These are phyloP conservation scores for Adela reaumurella DNA, from an alignment of 2,888 invertebrate genomes.

Conservation along the genomic window DNA sequence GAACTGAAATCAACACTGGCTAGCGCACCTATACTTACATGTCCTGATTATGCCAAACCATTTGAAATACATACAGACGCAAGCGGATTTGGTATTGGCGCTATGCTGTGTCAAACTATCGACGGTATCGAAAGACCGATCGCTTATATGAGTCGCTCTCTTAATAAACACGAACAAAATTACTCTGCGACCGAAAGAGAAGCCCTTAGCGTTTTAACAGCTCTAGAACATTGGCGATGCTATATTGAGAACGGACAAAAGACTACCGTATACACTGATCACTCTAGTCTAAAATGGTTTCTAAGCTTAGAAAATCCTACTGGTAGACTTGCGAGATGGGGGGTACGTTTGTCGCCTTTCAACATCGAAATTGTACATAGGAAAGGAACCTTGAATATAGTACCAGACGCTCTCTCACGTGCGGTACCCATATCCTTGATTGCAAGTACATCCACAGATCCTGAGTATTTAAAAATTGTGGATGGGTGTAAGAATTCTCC, in stretches of 20 bases:
- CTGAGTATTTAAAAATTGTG: background rate
- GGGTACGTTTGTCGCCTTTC: conserved; percentile 6
- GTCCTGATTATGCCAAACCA: conserved; percentile 10
- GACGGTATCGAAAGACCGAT: conserved; percentile 8
- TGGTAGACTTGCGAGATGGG: conserved; percentile 9
- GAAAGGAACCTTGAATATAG: background rate
- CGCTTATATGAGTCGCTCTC: conserved; percentile 8
- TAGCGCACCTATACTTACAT: background rate
- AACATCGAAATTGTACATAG: conserved; percentile 8
- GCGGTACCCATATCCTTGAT: background rate
- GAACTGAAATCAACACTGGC: background rate
- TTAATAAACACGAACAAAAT: conserved; percentile 7
- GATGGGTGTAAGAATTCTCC: background rate
- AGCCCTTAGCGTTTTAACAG: conserved; percentile 7
- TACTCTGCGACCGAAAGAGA: conserved; percentile 12
- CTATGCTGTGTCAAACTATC: conserved; percentile 10
- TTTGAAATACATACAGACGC: conserved; percentile 12
- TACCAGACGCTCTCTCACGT: background rate
- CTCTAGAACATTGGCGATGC: conserved; percentile 8
- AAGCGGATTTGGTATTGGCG: background rate
- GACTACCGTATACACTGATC: conserved; percentile 7
- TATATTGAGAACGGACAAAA: conserved; percentile 3
- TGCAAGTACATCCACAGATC: background rate
- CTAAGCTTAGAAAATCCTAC: conserved; percentile 7
- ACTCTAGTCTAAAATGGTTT: conserved; percentile 8